Evolutionary conservation across 2,888 invertebrate genomes (phyloP).

Genomic region (Gibbula magus): DNA sequence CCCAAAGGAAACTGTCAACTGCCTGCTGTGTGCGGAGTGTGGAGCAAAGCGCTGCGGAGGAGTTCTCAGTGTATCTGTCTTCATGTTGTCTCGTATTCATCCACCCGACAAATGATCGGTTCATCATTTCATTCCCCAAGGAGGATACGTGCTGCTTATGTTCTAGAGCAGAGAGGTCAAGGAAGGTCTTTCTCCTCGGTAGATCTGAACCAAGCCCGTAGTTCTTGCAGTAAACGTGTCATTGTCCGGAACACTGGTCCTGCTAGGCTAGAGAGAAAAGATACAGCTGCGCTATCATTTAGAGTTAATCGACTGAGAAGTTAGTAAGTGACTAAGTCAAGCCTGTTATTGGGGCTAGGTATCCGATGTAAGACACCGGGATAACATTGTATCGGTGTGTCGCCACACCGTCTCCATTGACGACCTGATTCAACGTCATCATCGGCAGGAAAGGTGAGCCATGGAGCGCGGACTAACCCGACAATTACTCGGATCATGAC

Average conservation of each 20-base stretch:
- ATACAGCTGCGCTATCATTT: background rate
- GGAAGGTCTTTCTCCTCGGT: background rate
- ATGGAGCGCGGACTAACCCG: background rate
- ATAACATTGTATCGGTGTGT: background rate
- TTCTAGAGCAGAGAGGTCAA: background rate
- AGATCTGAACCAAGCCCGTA: background rate
- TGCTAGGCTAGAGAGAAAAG: background rate
- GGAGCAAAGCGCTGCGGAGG: background rate
- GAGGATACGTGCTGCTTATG: background rate
- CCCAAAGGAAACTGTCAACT: background rate
- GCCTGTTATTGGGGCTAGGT: constrained; percentile 1
- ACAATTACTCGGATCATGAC: constrained; percentile 17
- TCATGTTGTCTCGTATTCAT: background rate
- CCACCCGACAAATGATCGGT: constrained; percentile 9
- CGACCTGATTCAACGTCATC: background rate
- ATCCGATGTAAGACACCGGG: background rate
- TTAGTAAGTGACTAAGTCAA: constrained; percentile 5
- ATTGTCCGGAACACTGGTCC: background rate
- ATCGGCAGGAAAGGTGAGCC: background rate
- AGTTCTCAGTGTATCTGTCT: background rate
- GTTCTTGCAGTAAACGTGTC: background rate
- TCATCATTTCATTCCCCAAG: constrained; percentile 1
- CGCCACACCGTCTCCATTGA: background rate
- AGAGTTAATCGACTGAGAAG: constrained; percentile 2
- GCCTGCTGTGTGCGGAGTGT: background rate